Evolutionary conservation across 2,113 vertebrate species (phyloP).

Genomic region (Bothrops jararaca): DNA sequence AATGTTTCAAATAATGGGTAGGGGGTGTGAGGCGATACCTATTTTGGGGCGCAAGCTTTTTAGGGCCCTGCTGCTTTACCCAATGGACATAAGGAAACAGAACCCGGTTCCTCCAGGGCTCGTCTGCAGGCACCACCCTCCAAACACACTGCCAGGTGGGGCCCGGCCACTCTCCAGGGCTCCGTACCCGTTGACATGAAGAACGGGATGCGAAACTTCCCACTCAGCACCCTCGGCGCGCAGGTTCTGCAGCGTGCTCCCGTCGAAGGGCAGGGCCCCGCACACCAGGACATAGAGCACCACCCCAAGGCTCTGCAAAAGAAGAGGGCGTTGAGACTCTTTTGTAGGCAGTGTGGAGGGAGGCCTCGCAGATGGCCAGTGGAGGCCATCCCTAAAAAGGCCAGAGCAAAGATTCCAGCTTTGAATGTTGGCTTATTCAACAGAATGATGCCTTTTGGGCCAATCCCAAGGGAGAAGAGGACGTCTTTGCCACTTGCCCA

Average conservation of each 20-base stretch:
- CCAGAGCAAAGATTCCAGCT: not conserved
- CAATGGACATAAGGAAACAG: not conserved
- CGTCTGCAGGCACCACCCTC: not conserved
- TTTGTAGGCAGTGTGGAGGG: not conserved
- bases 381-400: not conserved
- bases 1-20: not conserved
- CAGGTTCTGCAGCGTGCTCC: constrained; percentile 97
- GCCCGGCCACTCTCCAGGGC: no score
- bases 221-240: constrained; percentile 94
- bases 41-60: not conserved
- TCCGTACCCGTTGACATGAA: constrained; percentile 98
- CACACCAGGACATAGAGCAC: constrained; percentile 97
- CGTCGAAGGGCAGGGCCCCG: constrained; percentile 94
- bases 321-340: not conserved
- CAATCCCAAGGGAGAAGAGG: not conserved
- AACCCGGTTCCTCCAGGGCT: not conserved
- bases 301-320: constrained; percentile 87
- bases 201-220: constrained; percentile 97
- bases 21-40: not conserved
- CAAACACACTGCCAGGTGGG: not conserved
- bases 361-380: not conserved
- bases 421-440: not conserved
- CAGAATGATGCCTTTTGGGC: rapidly evolving
- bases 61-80: not conserved
- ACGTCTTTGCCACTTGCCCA: constrained; percentile 76